Evolutionary conservation across 2,113 vertebrate species (phyloP), one percentile per base, ranked within the genome.

Genomic region (Pomatostomus ruficeps): DNA sequence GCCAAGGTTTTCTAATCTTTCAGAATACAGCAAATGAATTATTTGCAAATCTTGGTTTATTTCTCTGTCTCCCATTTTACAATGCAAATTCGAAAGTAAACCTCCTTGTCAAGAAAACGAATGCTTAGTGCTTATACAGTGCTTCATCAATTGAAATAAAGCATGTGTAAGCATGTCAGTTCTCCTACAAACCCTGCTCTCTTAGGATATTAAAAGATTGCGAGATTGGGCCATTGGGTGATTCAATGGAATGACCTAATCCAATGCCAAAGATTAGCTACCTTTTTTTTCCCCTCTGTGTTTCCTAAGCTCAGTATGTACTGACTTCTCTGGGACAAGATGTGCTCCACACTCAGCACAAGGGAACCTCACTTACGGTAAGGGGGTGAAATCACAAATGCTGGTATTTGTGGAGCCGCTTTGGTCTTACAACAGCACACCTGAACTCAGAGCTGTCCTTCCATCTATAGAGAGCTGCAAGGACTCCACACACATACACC

Each of bases 11-110:
- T 83, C 25, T 61, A 48, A 74, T 91, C 26, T 82, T 91, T 84
- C 42, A 74, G 59, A 91, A 95, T 71, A 54, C 3, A 74, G 7
- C 13, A 91, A 73, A 90, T 67, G 67, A 83, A 61, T 85, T 52
- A 43, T 46, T 91, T 46, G 14, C 8, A 77, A 85, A 38, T 36
- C 49, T 78, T 52, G 6, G 13, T 51, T 90, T 85, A 52, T 82
- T 85, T 75, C 78, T 93, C 91, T 23, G 26, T 65, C 38, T 87
- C 25, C 12, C 31, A 17, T 58, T 76, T 86, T 80, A 86, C 57
- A 91, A 59, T 54, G 71, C 8, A 94, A 89, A 89, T 76, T 62
- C 38, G 77, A 76, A 91, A 82, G 57, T 85, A 89, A 94, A 73
- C 20, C 18, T 84, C 6, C 33, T 33, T 79, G 59, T 48, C 38